Base-by-base conservation (phyloP, 1,140 invertebrate genomes). In the Diachasmimorpha longicaudata region DNA sequence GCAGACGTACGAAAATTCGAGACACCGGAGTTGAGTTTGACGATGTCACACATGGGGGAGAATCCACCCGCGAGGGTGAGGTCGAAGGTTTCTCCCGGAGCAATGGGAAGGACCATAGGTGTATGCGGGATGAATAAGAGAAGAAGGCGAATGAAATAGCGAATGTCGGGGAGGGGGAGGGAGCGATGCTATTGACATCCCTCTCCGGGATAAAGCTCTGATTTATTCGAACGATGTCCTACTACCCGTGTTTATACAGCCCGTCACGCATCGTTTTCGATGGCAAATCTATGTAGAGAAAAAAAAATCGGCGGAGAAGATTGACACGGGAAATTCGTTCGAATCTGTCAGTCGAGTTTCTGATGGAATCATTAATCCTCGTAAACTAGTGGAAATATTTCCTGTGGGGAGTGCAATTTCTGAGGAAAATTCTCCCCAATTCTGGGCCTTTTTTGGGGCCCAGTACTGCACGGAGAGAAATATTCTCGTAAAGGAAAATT, bases 181-280 rank as follows among this genome's bases (percentile, higher is more conserved):
- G 81, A 83, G 81, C 78, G 79, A 76, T 77, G 78, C 79, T 81
- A 83, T 81, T 83, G 82, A 81, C 80, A 83, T 81, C 79, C 79
- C 78, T 81, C 79, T 75, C 55, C 76, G 77, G 77, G 79, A 83
- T 80, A 83, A 81, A 81, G 78, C 79, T 81, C 78, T 81, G 81
- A 83, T 83, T 81, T 81, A 83, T 81, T 79, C 77, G 76, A 79
- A 70, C 68, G 66, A 31, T 19, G 11, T 46, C 36, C 39, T 48
- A 31, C 55, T 66, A 23, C 63, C 73, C 75, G 77, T 76, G 77
- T 75, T 79, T 80, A 66, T 72, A 73, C 67, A 77, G 75, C 69
- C 74, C 72, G 44, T 44, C 25, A 21, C 25, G 67, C 55, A 55
- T 21, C 25, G 55, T 19, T 8, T 42, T 21, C 21, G 44, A 42